Conservation (phyloP, 2,113 vertebrate genomes). For the Typhlomys cinereus region DNA sequence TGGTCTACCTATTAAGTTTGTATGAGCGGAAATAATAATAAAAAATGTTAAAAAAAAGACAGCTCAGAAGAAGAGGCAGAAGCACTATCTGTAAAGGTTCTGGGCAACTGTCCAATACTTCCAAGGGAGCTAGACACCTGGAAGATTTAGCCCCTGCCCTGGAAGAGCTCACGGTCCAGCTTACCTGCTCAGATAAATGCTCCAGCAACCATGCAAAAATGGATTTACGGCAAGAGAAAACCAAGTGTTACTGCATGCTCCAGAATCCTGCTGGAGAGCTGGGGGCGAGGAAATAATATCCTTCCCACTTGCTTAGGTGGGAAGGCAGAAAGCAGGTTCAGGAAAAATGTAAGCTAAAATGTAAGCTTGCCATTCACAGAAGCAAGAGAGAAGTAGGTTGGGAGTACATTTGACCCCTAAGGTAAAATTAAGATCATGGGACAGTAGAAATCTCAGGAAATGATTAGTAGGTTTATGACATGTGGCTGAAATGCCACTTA, state of each 20-base stretch:
- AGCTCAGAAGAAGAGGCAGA: not conserved
- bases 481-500: conserved; percentile 48
- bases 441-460: conserved; percentile 14
- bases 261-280: not conserved
- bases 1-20: too few relatives aligned
- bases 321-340: conserved; percentile 30
- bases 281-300: not conserved
- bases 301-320: not conserved
- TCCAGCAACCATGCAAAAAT: not conserved
- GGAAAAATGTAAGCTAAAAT: conserved; percentile 39
- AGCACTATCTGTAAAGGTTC: not conserved
- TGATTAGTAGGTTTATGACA: not conserved
- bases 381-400: not conserved
- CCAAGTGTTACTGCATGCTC: not conserved
- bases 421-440: conserved; percentile 46
- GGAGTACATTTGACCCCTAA: conserved; percentile 44
- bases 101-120: not conserved
- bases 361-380: not conserved
- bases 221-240: not conserved
- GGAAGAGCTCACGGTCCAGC: not conserved
- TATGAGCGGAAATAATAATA: too few relatives aligned
- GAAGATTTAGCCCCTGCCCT: not conserved
- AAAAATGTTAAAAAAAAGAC: too few relatives aligned
- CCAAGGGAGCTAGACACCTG: not conserved
- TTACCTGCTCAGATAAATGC: not conserved